A percentile compares a stretch with the other conserved stretches of the same genome.
Evolutionary conservation across 2,797 vertebrate genomes (phyloP).

Genomic region (Scolopax bukidnonensis): DNA sequence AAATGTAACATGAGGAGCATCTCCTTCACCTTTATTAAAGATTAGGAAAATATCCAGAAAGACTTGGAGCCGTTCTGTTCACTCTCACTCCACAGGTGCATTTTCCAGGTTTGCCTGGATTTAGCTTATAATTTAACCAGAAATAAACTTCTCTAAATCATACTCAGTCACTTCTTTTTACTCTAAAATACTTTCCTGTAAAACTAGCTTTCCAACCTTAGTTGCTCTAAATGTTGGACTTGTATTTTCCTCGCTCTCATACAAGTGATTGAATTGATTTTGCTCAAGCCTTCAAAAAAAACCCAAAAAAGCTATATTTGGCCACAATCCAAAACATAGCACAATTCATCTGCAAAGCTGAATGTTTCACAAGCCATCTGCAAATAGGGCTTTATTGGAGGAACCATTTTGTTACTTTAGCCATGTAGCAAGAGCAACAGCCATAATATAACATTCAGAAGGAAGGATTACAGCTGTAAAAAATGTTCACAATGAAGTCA

Average conservation of each 20-base stretch:
- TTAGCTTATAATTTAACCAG: constrained; percentile 36
- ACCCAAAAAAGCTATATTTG: not conserved
- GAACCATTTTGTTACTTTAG: constrained; percentile 43
- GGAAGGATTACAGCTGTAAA: constrained; percentile 48
- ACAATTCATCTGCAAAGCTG: constrained; percentile 23
- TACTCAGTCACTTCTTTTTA: not conserved
- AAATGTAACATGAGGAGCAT: not conserved
- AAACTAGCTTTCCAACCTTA: constrained; percentile 1
- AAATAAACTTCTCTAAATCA: constrained; percentile 12
- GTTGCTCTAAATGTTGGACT: not conserved
- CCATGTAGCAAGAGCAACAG: not conserved
- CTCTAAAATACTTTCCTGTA: constrained; percentile 7
- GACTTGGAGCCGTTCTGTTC: not conserved
- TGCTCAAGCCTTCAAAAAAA: not conserved
- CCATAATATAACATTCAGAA: constrained; percentile 20
- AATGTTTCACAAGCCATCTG: constrained; percentile 59
- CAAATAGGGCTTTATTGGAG: constrained; percentile 9
- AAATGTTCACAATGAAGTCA: constrained; percentile 48
- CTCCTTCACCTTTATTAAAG: constrained; percentile 16
- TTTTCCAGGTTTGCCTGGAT: constrained; percentile 25
- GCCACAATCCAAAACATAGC: not conserved
- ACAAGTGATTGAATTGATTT: not conserved
- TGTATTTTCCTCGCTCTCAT: not conserved
- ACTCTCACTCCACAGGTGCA: constrained; percentile 19
- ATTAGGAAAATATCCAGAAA: constrained; percentile 21